A percentile compares a stretch with the other conserved stretches of the same genome.
These are phyloP conservation scores for Pegoplata infirma DNA, from an alignment of 2,888 invertebrate species.

Conservation along the genomic window DNA sequence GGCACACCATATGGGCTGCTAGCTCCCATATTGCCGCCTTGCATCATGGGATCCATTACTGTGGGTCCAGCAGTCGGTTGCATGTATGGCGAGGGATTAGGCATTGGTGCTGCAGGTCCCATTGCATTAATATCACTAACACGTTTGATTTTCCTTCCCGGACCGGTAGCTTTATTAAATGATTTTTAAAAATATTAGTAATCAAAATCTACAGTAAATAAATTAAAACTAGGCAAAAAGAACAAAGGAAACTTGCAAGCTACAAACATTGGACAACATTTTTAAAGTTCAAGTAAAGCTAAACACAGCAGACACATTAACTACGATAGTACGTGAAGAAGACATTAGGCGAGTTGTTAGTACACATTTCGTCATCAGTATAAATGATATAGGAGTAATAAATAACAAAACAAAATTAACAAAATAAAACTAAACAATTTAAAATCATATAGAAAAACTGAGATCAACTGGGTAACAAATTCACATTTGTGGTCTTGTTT, in stretches of 20 bases:
- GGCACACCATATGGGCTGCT: slow-evolving; percentile 50
- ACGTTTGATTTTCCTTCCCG: slow-evolving; percentile 79
- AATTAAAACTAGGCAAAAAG: slow-evolving; percentile 30
- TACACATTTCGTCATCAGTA: not conserved
- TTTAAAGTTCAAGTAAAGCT: slow-evolving; percentile 1
- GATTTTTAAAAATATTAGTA: slow-evolving; percentile 29
- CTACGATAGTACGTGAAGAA: not conserved
- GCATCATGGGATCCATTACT: slow-evolving; percentile 71
- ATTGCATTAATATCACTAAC: slow-evolving; percentile 85
- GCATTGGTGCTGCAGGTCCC: slow-evolving; percentile 79
- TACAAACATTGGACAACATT: slow-evolving; percentile 61
- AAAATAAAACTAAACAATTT: not conserved
- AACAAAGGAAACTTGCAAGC: slow-evolving; percentile 70
- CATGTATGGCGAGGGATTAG: slow-evolving; percentile 69
- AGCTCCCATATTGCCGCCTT: slow-evolving; percentile 19
- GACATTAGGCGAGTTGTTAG: slow-evolving; percentile 6
- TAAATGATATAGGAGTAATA: too few species aligned
- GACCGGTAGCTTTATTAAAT: slow-evolving; percentile 70
- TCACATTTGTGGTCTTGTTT: slow-evolving; percentile 4
- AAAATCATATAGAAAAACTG: not conserved
- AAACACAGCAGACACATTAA: slow-evolving; percentile 36
- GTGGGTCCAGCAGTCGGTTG: slow-evolving; percentile 65
- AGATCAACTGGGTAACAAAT: not conserved
- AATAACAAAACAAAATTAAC: not conserved
- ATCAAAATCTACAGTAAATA: slow-evolving; percentile 7